A percentile compares a stretch with the other conserved stretches of the same genome.
These are phyloP conservation scores for Camarhynchus parvulus DNA, from an alignment of 2,113 vertebrate species.

Conservation along the genomic window DNA sequence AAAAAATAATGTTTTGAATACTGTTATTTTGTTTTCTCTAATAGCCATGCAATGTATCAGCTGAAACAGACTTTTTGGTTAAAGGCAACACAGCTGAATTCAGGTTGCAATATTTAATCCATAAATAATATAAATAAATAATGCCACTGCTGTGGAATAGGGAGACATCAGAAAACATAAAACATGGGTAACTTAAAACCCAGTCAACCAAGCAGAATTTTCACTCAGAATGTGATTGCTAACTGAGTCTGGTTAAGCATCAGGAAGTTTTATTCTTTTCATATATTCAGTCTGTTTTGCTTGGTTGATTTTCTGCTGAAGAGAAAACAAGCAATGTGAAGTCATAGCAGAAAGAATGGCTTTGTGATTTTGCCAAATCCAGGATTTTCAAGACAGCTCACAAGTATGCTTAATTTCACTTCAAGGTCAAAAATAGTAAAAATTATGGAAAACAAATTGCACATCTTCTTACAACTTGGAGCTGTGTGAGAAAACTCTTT, in stretches of 20 bases:
- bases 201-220: background rate
- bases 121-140: background rate
- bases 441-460: background rate
- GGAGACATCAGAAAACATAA: background rate
- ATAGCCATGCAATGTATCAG: background rate
- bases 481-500: background rate
- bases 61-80: background rate
- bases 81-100: background rate
- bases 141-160: background rate
- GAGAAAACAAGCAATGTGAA: background rate
- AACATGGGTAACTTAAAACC: background rate
- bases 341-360: background rate
- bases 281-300: background rate
- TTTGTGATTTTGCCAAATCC: background rate
- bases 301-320: background rate
- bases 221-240: background rate
- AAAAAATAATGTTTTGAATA: background rate
- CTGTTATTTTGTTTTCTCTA: background rate
- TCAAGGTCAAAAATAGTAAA: background rate
- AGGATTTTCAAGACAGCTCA: background rate
- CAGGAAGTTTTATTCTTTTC: background rate
- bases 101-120: background rate
- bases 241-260: background rate
- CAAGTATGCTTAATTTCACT: background rate
- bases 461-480: background rate